Evolutionary conservation across 2,797 vertebrate genomes (phyloP).

Genomic region (Iguana delicatissima): DNA sequence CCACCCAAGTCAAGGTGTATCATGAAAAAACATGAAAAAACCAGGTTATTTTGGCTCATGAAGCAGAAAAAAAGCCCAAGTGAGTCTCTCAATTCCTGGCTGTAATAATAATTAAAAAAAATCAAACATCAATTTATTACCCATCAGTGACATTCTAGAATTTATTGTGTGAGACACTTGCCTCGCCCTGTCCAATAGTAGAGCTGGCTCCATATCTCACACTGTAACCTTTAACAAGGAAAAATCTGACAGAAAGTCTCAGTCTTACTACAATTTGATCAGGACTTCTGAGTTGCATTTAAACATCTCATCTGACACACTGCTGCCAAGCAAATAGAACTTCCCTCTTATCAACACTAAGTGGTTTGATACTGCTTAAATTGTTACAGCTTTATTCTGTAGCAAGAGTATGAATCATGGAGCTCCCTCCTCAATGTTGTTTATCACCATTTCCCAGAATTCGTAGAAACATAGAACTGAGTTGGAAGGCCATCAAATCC

Average conservation of each 20-base stretch:
- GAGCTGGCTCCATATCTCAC: neutral
- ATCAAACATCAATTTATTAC: no score
- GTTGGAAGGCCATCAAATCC: no score
- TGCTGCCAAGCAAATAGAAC: neutral
- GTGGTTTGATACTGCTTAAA: neutral
- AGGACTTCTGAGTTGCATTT: neutral
- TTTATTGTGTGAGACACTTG: neutral
- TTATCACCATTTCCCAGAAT: no score
- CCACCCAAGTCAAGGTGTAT: neutral
- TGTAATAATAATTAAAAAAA: neutral
- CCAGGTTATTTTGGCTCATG: neutral
- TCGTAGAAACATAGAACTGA: no score
- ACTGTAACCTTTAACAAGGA: neutral
- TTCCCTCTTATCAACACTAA: neutral
- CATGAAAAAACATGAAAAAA: no score
- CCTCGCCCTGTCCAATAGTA: neutral
- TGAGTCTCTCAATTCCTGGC: neutral
- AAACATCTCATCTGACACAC: neutral
- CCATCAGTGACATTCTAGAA: neutral
- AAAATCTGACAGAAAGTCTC: neutral
- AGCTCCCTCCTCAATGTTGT: no score
- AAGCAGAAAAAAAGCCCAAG: neutral
- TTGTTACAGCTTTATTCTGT: neutral
- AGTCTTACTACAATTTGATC: neutral
- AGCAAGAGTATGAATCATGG: neutral